Percentiles rank a stretch among this genome's conserved stretches.
These are phyloP conservation scores for Lates calcarifer DNA, from an alignment of 2,113 vertebrate species.

Conservation along the genomic window DNA sequence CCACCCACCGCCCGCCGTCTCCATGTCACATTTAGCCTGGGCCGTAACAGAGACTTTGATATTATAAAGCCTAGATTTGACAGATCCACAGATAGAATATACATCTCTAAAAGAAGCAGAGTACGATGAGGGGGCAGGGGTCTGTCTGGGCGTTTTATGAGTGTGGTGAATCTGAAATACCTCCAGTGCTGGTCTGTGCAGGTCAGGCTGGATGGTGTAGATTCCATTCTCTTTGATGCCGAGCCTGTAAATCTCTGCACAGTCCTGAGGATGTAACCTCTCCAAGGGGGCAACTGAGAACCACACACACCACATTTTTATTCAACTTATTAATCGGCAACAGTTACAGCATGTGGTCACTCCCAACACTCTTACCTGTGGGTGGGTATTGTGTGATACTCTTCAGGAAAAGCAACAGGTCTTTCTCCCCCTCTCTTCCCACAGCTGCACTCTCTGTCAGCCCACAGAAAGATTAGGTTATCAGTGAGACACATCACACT, in stretches of 20 bases:
- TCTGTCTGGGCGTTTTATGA: conserved; percentile 51
- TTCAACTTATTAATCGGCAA: conserved; percentile 3
- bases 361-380: conserved; percentile 69
- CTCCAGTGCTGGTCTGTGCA: conserved; percentile 81
- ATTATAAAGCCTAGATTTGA: conserved; percentile 47
- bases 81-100: conserved; percentile 45
- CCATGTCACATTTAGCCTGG: conserved; percentile 88
- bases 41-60: conserved; percentile 55
- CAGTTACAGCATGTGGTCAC: background rate
- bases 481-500: conserved; percentile 20
- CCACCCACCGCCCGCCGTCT: conserved; percentile 85
- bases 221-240: conserved; percentile 88
- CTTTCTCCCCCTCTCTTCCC: conserved; percentile 82
- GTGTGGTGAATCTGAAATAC: conserved; percentile 72
- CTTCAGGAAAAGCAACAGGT: conserved; percentile 82
- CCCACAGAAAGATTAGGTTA: conserved; percentile 50
- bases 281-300: conserved; percentile 76
- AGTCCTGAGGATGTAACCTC: conserved; percentile 84
- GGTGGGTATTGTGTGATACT: conserved; percentile 82
- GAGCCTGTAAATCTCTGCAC: conserved; percentile 85
- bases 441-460: conserved; percentile 79
- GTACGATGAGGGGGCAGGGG: background rate
- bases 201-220: conserved; percentile 88
- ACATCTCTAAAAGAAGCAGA: conserved; percentile 38
- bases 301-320: conserved; percentile 49